A percentile compares a stretch with the other conserved stretches of the same genome.
These are phyloP conservation scores for Hydrochoerus hydrochaeris DNA, from an alignment of 2,113 vertebrate genomes.

Conservation along the genomic window DNA sequence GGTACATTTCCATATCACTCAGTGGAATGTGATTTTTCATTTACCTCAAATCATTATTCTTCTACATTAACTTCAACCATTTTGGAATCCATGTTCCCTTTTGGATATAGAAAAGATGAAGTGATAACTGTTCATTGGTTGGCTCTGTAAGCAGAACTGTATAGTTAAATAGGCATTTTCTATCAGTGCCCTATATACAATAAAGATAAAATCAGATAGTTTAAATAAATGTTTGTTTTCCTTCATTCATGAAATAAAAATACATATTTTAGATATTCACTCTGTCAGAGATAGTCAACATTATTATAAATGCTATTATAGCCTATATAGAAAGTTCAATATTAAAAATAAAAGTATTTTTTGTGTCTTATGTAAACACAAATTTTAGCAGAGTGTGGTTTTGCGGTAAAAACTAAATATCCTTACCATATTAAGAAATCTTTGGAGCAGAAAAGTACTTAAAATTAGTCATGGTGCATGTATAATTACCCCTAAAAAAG, in stretches of 20 bases:
- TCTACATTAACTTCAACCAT: neutral
- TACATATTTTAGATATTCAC: constrained; percentile 8
- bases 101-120: neutral
- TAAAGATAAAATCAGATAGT: constrained; percentile 45
- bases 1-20: neutral
- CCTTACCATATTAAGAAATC: neutral
- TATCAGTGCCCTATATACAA: neutral
- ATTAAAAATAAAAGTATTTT: constrained; percentile 45
- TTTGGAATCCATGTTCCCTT: constrained; percentile 12
- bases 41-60: neutral
- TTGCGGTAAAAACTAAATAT: constrained; percentile 19
- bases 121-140: neutral
- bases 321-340: neutral
- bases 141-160: neutral
- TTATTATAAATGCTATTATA: constrained; percentile 1
- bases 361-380: constrained; percentile 11
- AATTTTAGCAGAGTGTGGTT: neutral
- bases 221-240: constrained; percentile 19
- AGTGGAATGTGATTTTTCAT: neutral
- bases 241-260: constrained; percentile 41
- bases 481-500: neutral
- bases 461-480: neutral
- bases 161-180: neutral
- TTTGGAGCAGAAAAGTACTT: neutral
- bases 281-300: constrained; percentile 3